phyloP scores from a whole-genome alignment of 1,140 invertebrate genomes.

The Calliphora vicina region DNA sequence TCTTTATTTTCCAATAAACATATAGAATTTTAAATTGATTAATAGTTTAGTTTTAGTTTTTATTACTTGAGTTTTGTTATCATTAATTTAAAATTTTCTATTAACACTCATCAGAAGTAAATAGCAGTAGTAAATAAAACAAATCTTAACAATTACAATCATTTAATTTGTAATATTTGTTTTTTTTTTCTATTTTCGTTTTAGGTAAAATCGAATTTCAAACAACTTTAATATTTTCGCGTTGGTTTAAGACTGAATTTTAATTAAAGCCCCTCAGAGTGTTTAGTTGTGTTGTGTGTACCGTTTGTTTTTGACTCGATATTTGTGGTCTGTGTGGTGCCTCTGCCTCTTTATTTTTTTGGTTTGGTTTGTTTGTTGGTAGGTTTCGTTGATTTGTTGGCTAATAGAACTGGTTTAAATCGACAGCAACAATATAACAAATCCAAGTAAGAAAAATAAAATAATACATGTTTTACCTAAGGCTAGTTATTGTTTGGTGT shows the following conservation, averaged over 20 bases:
- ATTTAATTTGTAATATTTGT: neutral
- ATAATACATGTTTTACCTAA: neutral
- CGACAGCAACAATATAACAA: neutral
- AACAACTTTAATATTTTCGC: conserved; percentile 6
- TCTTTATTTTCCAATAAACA: neutral
- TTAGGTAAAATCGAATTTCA: neutral
- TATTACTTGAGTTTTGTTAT: neutral
- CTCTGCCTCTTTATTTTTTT: neutral
- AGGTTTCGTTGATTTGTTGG: neutral
- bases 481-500: neutral
- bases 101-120: too few species aligned
- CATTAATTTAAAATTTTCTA: too few species aligned
- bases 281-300: neutral
- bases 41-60: neutral
- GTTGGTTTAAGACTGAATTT: conserved; percentile 11
- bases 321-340: neutral
- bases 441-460: neutral
- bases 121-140: neutral
- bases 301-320: neutral
- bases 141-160: neutral
- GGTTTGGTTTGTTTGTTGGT: neutral
- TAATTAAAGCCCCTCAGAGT: neutral
- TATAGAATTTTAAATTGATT: neutral
- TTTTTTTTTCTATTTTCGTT: neutral
- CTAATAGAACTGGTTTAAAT: conserved; percentile 16